These are phyloP conservation scores for Gadus chalcogrammus DNA, from an alignment of 2,113 vertebrate species.

Conservation along the genomic window DNA sequence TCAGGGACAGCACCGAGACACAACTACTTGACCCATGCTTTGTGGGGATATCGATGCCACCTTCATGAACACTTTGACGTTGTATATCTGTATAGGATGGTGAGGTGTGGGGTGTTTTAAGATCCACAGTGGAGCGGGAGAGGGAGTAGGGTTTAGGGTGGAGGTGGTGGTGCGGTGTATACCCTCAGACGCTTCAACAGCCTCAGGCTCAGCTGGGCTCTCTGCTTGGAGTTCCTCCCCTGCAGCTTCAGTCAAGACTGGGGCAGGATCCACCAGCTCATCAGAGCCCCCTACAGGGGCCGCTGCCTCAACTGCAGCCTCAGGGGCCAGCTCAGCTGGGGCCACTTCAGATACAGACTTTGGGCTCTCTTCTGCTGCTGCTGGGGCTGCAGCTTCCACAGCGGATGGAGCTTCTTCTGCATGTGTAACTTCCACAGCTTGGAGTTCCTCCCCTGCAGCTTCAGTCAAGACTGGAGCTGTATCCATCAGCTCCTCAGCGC, in stretches of 20 bases:
- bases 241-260: slow-evolving; percentile 40
- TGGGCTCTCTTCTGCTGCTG: not conserved
- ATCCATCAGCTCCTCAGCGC: slow-evolving; percentile 42
- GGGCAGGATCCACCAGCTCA: slow-evolving; percentile 45
- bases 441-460: slow-evolving; percentile 48
- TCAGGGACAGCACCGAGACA: no score
- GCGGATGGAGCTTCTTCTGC: no score
- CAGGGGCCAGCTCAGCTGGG: not conserved
- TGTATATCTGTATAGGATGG: not conserved
- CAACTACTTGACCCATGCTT: no score
- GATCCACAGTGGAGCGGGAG: slow-evolving; percentile 13
- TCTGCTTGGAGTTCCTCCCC: slow-evolving; percentile 46
- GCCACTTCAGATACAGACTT: slow-evolving; percentile 3
- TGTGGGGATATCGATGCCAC: not conserved
- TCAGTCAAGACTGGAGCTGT: slow-evolving; percentile 36
- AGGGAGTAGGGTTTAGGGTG: slow-evolving; percentile 30
- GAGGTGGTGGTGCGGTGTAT: slow-evolving; percentile 52
- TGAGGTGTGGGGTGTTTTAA: slow-evolving; percentile 5
- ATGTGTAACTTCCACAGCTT: not conserved
- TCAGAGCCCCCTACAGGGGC: slow-evolving; percentile 9
- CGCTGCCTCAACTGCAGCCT: not conserved
- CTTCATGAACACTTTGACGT: no score
- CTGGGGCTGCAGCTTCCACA: no score
- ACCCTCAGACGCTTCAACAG: slow-evolving; percentile 65
- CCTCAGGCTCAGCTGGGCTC: slow-evolving; percentile 33